Percentiles rank a stretch among this genome's conserved stretches.
Evolutionary conservation across 2,113 vertebrate species (phyloP).

Genomic region (Malurus elegans): DNA sequence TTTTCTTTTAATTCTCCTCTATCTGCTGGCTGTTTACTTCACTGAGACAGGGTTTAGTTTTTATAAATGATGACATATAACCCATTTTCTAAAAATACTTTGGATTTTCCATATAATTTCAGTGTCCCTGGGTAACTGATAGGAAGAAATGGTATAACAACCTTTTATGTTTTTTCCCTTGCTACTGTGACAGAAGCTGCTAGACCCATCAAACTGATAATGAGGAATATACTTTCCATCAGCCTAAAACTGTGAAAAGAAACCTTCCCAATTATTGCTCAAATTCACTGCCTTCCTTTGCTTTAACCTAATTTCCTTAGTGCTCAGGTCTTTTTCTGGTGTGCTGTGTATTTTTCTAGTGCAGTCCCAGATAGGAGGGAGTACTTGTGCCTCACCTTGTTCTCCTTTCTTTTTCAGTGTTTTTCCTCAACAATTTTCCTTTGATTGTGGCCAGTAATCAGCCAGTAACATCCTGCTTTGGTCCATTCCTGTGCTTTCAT

Average conservation of each 20-base stretch:
- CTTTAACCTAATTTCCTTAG: not conserved
- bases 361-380: not conserved
- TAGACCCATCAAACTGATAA: not conserved
- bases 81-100: not conserved
- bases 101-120: not conserved
- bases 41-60: not conserved
- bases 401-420: not conserved
- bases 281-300: not conserved
- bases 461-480: not conserved
- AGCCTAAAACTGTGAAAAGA: not conserved
- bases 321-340: not conserved
- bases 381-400: not conserved
- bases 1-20: not conserved
- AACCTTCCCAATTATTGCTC: not conserved
- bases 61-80: not conserved
- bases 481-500: not conserved
- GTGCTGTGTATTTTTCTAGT: not conserved
- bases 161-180: not conserved
- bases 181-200: not conserved
- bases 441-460: not conserved
- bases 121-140: not conserved
- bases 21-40: not conserved
- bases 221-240: not conserved
- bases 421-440: not conserved
- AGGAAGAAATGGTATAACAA: not conserved